Percentiles rank a stretch among this genome's conserved stretches.
phyloP scores from a whole-genome alignment of 1,140 invertebrate species.

The Paralvinella palmiformis region DNA sequence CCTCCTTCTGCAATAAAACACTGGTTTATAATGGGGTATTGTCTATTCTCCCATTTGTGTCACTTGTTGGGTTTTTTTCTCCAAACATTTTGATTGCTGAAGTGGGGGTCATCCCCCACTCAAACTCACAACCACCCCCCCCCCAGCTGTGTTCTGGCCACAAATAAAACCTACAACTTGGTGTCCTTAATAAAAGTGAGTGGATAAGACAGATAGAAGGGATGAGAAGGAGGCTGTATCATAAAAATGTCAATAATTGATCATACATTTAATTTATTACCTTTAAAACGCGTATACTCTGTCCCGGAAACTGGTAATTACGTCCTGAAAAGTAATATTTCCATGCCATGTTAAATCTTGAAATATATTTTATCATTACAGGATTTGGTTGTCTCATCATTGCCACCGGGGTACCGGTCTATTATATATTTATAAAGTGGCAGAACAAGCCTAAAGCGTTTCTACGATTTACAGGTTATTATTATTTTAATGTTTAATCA shows the following conservation, averaged over 20 bases:
- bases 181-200: too few relatives aligned
- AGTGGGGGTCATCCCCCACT: too few relatives aligned
- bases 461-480: conserved; percentile 42
- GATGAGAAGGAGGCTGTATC: neutral
- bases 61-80: too few relatives aligned
- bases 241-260: neutral
- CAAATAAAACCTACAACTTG: too few relatives aligned
- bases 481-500: neutral
- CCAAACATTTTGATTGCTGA: too few relatives aligned
- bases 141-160: too few relatives aligned
- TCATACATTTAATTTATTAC: neutral
- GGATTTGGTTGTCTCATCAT: conserved; percentile 43
- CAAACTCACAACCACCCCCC: too few relatives aligned
- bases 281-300: neutral
- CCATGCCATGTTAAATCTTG: neutral
- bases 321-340: neutral
- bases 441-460: conserved; percentile 68
- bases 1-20: too few relatives aligned
- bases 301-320: neutral
- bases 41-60: too few relatives aligned
- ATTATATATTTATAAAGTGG: conserved; percentile 77
- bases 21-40: too few relatives aligned
- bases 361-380: conserved; percentile 20
- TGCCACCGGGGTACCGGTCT: conserved; percentile 76
- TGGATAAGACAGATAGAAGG: too few relatives aligned